Percentiles rank a stretch among this genome's conserved stretches.
Conservation (phyloP, 2,113 vertebrate genomes). For the Campylorhamphus procurvoides region DNA sequence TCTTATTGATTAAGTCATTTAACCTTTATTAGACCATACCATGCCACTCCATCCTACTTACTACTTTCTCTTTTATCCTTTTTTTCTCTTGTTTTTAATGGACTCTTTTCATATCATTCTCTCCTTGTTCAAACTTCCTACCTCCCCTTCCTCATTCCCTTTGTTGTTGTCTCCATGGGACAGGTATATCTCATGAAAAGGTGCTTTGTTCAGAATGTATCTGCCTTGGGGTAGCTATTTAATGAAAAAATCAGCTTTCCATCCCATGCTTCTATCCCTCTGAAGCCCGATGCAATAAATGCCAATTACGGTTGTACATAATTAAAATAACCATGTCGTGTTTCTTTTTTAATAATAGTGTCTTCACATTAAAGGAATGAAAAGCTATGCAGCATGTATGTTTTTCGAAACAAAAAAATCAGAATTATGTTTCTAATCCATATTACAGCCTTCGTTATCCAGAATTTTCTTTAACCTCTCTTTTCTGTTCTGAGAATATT, state of each 20-base stretch:
- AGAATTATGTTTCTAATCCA: neutral
- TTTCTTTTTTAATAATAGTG: conserved; percentile 40
- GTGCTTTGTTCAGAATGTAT: conserved; percentile 54
- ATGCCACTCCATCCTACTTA: neutral
- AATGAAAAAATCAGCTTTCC: conserved; percentile 59
- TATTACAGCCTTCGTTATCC: neutral
- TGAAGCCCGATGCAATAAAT: conserved; percentile 40
- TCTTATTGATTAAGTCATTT: conserved; percentile 5
- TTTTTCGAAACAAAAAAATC: neutral
- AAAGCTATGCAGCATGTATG: neutral
- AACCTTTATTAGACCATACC: conserved; percentile 20
- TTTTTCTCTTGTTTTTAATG: neutral
- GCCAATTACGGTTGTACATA: conserved; percentile 57
- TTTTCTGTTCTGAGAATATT: neutral
- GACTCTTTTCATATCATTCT: conserved; percentile 32
- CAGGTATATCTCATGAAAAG: conserved; percentile 58
- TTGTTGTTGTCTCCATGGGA: conserved; percentile 55
- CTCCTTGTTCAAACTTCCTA: conserved; percentile 6
- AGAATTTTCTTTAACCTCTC: conserved; percentile 13
- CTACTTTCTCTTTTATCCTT: conserved; percentile 10
- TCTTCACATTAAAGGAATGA: conserved; percentile 12
- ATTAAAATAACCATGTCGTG: conserved; percentile 42
- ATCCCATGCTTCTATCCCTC: conserved; percentile 22
- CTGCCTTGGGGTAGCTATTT: conserved; percentile 58
- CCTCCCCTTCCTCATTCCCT: neutral